These are phyloP conservation scores for Callyntrura guangdongensis DNA, from an alignment of 2,888 invertebrate species.

Conservation along the genomic window DNA sequence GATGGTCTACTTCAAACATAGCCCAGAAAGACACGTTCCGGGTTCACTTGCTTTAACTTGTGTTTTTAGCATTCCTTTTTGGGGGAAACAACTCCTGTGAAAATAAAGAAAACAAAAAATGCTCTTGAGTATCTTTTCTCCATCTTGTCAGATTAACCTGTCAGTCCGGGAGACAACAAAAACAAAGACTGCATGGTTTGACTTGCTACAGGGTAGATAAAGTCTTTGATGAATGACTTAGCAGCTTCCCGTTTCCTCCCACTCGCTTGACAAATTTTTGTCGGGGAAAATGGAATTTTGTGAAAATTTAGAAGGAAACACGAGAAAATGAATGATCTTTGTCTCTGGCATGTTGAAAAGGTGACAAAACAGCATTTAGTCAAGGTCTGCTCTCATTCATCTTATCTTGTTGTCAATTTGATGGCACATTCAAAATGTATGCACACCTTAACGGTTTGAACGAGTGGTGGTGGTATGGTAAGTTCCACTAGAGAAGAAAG, in stretches of 20 bases:
- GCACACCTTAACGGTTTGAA: neutral
- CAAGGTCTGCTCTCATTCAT: constrained; percentile 48
- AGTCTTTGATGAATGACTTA: constrained; percentile 1
- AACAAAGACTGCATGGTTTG: constrained; percentile 36
- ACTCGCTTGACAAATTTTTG: constrained; percentile 27
- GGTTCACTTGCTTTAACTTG: neutral
- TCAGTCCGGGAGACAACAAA: constrained; percentile 30
- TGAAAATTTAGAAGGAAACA: constrained; percentile 10
- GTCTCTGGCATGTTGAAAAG: constrained; percentile 57
- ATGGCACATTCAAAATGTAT: neutral
- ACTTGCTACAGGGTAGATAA: constrained; percentile 18
- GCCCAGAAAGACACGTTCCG: neutral
- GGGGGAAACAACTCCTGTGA: neutral
- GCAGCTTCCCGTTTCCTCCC: neutral
- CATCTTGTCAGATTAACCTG: constrained; percentile 57
- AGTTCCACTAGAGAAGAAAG: neutral
- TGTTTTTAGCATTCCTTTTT: neutral
- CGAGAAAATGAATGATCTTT: constrained; percentile 54
- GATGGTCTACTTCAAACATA: neutral
- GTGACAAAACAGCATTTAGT: constrained; percentile 69
- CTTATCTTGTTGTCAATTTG: neutral
- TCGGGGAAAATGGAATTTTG: constrained; percentile 1
- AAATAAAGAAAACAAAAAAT: neutral
- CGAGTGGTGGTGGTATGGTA: neutral
- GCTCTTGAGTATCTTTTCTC: neutral